phyloP scores from a whole-genome alignment of 1,140 invertebrate species.

The Druon quercuslanigerum region DNA sequence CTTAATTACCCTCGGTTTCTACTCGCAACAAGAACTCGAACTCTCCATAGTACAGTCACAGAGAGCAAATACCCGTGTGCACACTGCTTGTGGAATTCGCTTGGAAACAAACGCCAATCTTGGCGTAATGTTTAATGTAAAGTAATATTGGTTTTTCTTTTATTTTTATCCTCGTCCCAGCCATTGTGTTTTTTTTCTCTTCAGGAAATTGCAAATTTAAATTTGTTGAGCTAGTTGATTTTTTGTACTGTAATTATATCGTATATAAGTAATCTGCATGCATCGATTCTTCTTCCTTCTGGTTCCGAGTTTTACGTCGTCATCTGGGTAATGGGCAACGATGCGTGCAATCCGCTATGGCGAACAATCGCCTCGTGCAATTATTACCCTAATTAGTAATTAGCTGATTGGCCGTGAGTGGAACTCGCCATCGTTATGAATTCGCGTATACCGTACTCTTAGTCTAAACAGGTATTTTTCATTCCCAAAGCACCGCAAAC shows the following conservation, averaged over 20 bases:
- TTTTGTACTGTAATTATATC: too few relatives aligned
- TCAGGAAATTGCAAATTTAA: too few relatives aligned
- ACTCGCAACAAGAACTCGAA: background rate
- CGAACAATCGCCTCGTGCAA: constrained; percentile 29
- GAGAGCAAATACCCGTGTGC: too few relatives aligned
- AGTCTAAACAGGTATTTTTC: background rate
- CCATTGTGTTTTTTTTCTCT: too few relatives aligned
- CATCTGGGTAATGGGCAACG: constrained; percentile 31
- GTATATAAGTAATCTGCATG: background rate
- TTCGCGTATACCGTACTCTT: background rate
- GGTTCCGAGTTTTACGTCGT: constrained; percentile 29
- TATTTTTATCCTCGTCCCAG: too few relatives aligned
- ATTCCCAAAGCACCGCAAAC: background rate
- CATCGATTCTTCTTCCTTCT: constrained; percentile 5
- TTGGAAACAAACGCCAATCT: too few relatives aligned
- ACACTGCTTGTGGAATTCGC: too few relatives aligned
- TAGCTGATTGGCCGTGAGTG: constrained; percentile 36
- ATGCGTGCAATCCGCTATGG: constrained; percentile 52
- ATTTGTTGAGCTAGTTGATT: too few relatives aligned
- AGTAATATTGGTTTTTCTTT: too few relatives aligned
- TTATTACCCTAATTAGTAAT: constrained; percentile 60
- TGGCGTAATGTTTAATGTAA: too few relatives aligned
- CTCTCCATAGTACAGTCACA: too few relatives aligned
- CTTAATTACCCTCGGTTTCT: constrained; percentile 4
- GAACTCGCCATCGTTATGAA: constrained; percentile 27